Percentiles rank a stretch among this genome's conserved stretches.
Evolutionary conservation across 2,113 vertebrate species (phyloP).

Genomic region (Actenoides lindsayi): DNA sequence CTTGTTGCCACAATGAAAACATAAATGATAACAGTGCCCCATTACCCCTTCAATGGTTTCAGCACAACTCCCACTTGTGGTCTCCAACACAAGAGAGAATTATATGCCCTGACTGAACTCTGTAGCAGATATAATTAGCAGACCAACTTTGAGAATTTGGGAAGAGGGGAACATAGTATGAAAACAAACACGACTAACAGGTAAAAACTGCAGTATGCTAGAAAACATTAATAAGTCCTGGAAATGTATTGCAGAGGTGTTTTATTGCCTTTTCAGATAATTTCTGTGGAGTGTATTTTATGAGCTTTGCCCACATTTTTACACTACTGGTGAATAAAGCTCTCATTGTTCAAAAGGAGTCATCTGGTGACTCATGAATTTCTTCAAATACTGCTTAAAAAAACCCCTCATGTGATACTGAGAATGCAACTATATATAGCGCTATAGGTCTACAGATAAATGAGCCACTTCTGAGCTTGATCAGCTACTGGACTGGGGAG

Average conservation of each 20-base stretch:
- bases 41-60: not conserved
- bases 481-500: not conserved
- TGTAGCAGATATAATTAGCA: not conserved
- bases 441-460: not conserved
- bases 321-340: not conserved
- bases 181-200: not conserved
- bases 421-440: not conserved
- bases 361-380: constrained; percentile 44
- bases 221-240: not conserved
- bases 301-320: constrained; percentile 9
- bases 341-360: constrained; percentile 44
- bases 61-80: not conserved
- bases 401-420: not conserved
- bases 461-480: not conserved
- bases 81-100: not conserved
- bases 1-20: not conserved
- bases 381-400: constrained; percentile 39
- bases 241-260: not conserved
- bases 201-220: not conserved
- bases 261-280: constrained; percentile 38
- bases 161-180: not conserved
- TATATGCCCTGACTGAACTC: not conserved
- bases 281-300: constrained; percentile 31
- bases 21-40: not conserved
- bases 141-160: not conserved